phyloP scores from a whole-genome alignment of 1,140 invertebrate species.

The Tetramorium alpestre region DNA sequence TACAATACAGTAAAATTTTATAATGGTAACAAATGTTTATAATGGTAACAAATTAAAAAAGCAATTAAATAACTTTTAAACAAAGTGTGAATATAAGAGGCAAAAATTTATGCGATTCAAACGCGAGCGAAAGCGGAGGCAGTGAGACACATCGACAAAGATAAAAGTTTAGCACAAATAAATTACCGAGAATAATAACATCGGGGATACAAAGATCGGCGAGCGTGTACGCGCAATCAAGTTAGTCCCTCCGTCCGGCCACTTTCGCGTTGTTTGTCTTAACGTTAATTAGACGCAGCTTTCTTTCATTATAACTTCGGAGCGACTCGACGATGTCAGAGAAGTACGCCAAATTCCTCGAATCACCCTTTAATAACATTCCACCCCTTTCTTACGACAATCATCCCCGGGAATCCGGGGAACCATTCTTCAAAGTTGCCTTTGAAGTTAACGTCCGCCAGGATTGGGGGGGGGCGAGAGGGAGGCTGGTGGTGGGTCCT shows the following conservation, averaged over 20 bases:
- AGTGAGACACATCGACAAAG: background rate
- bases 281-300: conserved; percentile 72
- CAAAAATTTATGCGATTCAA: conserved; percentile 4
- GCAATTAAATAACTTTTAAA: background rate
- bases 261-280: conserved; percentile 62
- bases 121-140: background rate
- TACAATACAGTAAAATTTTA: background rate
- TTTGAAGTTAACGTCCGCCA: conserved; percentile 71
- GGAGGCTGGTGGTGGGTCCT: conserved; percentile 39
- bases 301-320: conserved; percentile 69
- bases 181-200: conserved; percentile 44
- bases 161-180: conserved; percentile 50
- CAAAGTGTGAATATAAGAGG: background rate
- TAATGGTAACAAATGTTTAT: background rate
- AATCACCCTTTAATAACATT: conserved; percentile 72
- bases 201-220: conserved; percentile 7
- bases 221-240: conserved; percentile 36
- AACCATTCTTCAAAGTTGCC: conserved; percentile 66
- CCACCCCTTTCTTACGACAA: conserved; percentile 72
- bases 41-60: background rate
- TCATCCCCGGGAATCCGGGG: conserved; percentile 56
- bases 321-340: conserved; percentile 44
- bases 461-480: background rate
- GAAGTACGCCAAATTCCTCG: conserved; percentile 54
- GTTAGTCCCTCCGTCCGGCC: conserved; percentile 10